Conservation (phyloP, 2,113 vertebrate species). For the Xyliphius kryptos region DNA sequence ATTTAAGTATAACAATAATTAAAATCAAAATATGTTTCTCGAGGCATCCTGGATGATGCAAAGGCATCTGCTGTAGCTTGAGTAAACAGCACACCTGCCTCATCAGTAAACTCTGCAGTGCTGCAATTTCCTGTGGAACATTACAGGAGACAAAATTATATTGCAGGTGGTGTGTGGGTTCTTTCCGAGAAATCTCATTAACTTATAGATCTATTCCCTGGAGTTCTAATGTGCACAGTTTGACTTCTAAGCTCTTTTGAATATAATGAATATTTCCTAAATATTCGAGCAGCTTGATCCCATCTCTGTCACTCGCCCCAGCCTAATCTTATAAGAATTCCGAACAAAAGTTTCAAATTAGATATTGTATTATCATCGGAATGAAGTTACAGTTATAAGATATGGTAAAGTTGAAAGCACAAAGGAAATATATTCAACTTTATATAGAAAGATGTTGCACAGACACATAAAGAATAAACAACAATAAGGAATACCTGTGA, state of each 20-base stretch:
- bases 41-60: neutral
- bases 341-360: neutral
- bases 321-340: neutral
- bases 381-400: neutral
- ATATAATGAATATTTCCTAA: neutral
- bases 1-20: neutral
- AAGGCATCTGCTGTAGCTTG: neutral
- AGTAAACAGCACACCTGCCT: slow-evolving; percentile 14
- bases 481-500: too few species aligned
- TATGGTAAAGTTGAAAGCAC: neutral
- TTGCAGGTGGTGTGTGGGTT: slow-evolving; percentile 11
- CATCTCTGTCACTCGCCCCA: neutral
- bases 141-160: slow-evolving; percentile 2
- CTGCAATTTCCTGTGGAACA: slow-evolving; percentile 4
- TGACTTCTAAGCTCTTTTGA: neutral
- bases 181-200: slow-evolving; percentile 6
- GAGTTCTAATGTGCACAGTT: slow-evolving; percentile 3
- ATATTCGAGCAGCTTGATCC: slow-evolving; percentile 4
- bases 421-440: too few species aligned
- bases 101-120: slow-evolving; percentile 6
- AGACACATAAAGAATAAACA: too few species aligned
- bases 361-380: neutral
- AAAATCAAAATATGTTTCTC: neutral
- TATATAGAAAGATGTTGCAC: too few species aligned
- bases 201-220: slow-evolving; percentile 4